Conservation (phyloP, 2,797 vertebrate species). For the Merluccius polli region DNA sequence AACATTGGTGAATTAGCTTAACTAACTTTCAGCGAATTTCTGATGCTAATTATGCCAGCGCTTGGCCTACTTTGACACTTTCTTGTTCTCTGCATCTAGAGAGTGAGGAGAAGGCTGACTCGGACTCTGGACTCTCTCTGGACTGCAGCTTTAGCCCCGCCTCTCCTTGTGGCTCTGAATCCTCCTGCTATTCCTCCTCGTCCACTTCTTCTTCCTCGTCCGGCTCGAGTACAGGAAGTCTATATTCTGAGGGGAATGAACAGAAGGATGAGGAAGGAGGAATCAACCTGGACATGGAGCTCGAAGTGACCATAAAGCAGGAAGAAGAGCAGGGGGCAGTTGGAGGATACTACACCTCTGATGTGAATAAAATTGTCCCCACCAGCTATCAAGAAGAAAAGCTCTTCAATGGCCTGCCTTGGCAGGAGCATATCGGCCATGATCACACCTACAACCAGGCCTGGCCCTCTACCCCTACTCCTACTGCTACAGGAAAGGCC, state of each 20-base stretch:
- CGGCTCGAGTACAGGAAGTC: slow-evolving; percentile 31
- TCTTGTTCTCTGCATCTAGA: slow-evolving; percentile 33
- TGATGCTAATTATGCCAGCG: not conserved
- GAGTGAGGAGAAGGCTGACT: slow-evolving; percentile 77
- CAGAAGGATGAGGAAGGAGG: slow-evolving; percentile 68
- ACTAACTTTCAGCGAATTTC: not conserved
- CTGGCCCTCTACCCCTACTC: slow-evolving; percentile 21
- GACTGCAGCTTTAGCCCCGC: slow-evolving; percentile 86
- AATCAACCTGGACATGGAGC: slow-evolving; percentile 54
- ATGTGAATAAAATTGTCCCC: slow-evolving; percentile 79
- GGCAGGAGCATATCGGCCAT: slow-evolving; percentile 83
- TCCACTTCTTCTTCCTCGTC: slow-evolving; percentile 68
- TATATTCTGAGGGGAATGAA: slow-evolving; percentile 18
- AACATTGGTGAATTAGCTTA: not conserved
- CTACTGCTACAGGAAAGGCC: slow-evolving; percentile 43
- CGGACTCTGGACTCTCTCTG: slow-evolving; percentile 93
- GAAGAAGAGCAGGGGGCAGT: slow-evolving; percentile 79
- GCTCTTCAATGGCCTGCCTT: slow-evolving; percentile 76
- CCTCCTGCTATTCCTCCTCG: slow-evolving; percentile 73
- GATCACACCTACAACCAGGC: slow-evolving; percentile 95
- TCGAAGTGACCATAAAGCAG: slow-evolving; percentile 54
- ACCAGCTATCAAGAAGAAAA: slow-evolving; percentile 75
- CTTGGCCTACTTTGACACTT: slow-evolving; percentile 4
- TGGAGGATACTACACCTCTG: slow-evolving; percentile 72
- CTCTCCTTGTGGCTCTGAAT: slow-evolving; percentile 84